Conservation (phyloP, 2,888 invertebrate genomes). For the Cinara cedri region DNA sequence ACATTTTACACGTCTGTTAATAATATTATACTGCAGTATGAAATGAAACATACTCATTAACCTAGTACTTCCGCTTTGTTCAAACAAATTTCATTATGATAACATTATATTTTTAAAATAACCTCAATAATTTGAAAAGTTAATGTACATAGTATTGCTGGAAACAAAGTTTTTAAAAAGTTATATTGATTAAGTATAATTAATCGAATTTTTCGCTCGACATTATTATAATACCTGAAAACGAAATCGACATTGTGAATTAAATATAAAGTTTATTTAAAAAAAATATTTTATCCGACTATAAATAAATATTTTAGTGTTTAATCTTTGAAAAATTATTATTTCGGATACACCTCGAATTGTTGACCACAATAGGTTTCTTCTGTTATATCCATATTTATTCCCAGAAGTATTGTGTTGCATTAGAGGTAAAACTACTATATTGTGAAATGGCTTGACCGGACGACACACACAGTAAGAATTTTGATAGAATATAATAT, state of each 20-base stretch:
- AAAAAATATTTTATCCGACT: not conserved
- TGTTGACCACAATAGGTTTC: not conserved
- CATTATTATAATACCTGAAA: no score
- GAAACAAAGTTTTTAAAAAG: no score
- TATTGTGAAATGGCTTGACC: conserved; percentile 11
- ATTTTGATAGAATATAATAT: conserved; percentile 41
- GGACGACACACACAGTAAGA: conserved; percentile 30
- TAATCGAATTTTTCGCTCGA: no score
- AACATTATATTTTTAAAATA: no score
- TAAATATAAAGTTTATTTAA: not conserved
- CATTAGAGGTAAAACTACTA: conserved; percentile 25
- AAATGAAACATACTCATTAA: no score
- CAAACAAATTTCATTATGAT: no score
- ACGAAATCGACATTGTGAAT: not conserved
- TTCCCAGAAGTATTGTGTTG: conserved; percentile 21
- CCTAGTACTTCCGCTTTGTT: no score
- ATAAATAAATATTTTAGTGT: conserved; percentile 22
- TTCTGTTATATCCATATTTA: conserved; percentile 19
- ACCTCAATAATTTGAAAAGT: no score
- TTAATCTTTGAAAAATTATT: conserved; percentile 21
- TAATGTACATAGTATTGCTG: no score
- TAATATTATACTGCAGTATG: no score
- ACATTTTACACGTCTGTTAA: not conserved
- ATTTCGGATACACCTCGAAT: conserved; percentile 11
- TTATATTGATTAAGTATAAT: no score